These are phyloP conservation scores for Drosophila buzzatii DNA, from an alignment of 2,888 invertebrate species.

Conservation along the genomic window DNA sequence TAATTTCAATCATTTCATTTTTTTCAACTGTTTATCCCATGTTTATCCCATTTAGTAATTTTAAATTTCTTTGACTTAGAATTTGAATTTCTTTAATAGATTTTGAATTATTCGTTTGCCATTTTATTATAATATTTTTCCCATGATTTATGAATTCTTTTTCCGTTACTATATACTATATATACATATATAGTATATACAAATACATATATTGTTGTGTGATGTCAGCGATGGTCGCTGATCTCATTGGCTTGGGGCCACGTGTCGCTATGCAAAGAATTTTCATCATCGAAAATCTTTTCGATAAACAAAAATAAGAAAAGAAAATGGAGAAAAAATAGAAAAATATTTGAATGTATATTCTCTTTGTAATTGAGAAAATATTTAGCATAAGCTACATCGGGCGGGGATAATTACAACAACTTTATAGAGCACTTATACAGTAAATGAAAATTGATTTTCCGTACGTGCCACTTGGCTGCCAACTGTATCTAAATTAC, in stretches of 20 bases:
- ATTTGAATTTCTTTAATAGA: slow-evolving; percentile 8
- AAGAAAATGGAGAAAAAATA: background rate
- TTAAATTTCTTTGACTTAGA: slow-evolving; percentile 1
- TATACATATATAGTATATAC: background rate
- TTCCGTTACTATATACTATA: background rate
- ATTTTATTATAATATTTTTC: slow-evolving; percentile 17
- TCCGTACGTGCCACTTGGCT: slow-evolving; percentile 30
- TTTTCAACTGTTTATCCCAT: slow-evolving; percentile 21
- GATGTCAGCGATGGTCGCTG: slow-evolving; percentile 47
- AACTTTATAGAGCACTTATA: slow-evolving; percentile 1
- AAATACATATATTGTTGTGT: slow-evolving; percentile 9
- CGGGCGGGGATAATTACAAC: background rate
- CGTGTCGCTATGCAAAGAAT: slow-evolving; percentile 13
- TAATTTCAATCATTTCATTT: slow-evolving; percentile 17
- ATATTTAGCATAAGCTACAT: slow-evolving; percentile 16
- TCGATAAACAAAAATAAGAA: background rate
- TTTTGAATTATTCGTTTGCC: background rate
- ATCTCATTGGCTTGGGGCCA: slow-evolving; percentile 47
- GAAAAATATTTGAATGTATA: background rate
- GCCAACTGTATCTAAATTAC: slow-evolving; percentile 13
- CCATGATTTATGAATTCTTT: slow-evolving; percentile 14
- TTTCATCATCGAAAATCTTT: slow-evolving; percentile 5
- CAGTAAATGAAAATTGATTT: slow-evolving; percentile 24
- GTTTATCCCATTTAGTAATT: background rate
- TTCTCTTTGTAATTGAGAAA: slow-evolving; percentile 5